Evolutionary conservation across 2,888 invertebrate genomes (phyloP).

Genomic region (Alentia gelatinosa): DNA sequence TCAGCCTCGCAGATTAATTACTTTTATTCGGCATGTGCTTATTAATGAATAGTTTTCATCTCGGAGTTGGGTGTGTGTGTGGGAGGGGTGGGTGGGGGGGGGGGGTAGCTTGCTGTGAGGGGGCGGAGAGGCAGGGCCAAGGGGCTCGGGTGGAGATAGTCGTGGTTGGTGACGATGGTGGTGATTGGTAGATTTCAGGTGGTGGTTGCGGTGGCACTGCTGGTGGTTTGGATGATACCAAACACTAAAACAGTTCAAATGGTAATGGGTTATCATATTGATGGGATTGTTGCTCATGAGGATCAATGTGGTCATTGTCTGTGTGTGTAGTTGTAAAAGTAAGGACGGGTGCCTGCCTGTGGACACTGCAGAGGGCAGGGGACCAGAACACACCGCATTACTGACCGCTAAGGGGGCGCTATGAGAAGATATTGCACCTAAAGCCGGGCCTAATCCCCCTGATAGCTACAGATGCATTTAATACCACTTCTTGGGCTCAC

Average conservation of each 20-base stretch:
- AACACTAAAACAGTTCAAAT: too few species aligned
- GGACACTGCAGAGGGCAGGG: too few species aligned
- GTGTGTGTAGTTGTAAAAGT: too few species aligned
- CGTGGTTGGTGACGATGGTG: background rate
- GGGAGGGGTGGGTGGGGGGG: background rate
- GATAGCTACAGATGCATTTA: background rate
- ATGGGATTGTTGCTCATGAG: too few species aligned
- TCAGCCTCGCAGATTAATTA: background rate
- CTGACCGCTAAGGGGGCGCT: background rate
- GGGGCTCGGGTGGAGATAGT: background rate
- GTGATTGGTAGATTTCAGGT: background rate
- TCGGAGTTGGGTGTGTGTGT: background rate
- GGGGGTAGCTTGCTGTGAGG: background rate
- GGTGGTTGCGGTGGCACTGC: background rate
- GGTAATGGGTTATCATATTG: too few species aligned
- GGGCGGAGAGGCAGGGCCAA: background rate
- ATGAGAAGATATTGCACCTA: background rate
- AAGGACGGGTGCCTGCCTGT: too few species aligned
- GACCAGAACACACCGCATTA: background rate
- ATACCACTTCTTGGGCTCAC: background rate
- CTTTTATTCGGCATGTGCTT: background rate
- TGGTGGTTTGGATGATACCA: too few species aligned
- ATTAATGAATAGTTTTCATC: background rate
- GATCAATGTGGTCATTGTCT: too few species aligned
- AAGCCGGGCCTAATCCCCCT: background rate